phyloP scores from a whole-genome alignment of 2,797 vertebrate genomes.

The Heterohyrax brucei region DNA sequence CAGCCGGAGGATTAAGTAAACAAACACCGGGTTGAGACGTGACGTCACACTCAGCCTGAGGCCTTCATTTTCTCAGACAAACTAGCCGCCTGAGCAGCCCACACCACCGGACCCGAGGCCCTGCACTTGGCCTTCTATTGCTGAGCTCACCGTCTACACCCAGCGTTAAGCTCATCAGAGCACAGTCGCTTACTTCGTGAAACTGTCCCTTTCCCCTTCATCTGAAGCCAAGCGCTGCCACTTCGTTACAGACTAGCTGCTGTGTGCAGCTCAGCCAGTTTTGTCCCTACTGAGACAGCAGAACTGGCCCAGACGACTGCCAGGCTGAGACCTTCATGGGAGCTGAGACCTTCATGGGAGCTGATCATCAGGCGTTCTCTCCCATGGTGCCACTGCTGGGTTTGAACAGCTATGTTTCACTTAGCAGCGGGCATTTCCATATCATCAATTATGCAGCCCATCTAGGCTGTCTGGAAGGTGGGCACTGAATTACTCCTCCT shows the following conservation, averaged over 20 bases:
- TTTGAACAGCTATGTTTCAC: neutral
- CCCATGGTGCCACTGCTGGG: neutral
- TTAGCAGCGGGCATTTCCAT: neutral
- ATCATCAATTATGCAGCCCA: too few relatives aligned
- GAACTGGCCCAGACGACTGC: neutral
- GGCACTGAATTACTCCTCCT: neutral
- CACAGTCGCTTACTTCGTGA: neutral
- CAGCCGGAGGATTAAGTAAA: conserved; percentile 80
- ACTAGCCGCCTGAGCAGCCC: neutral
- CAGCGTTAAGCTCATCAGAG: neutral
- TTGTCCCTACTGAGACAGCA: neutral
- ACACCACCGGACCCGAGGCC: too few relatives aligned
- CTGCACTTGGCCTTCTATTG: neutral
- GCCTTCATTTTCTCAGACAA: conserved; percentile 56
- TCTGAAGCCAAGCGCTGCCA: neutral
- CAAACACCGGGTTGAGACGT: conserved; percentile 86
- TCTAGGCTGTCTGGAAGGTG: neutral
- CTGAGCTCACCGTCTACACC: neutral
- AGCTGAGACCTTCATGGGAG: neutral
- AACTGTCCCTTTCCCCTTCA: neutral
- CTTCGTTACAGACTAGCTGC: neutral
- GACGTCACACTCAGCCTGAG: conserved; percentile 65
- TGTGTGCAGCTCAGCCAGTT: neutral
- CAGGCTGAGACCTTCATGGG: neutral
- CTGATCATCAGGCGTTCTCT: neutral